phyloP scores from a whole-genome alignment of 2,888 invertebrate genomes.

The Leucophora obtusa region DNA sequence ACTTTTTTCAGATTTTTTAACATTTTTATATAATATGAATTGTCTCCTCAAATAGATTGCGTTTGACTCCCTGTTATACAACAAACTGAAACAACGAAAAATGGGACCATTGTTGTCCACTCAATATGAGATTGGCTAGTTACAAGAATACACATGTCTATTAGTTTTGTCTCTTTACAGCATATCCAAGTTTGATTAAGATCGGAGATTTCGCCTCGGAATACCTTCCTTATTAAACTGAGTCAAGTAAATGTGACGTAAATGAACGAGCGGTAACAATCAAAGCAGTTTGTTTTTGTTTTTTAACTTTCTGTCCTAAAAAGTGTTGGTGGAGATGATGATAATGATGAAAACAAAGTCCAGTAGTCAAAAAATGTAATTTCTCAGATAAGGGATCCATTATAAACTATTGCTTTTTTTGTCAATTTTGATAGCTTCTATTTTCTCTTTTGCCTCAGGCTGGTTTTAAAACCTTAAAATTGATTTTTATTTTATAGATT shows the following conservation, averaged over 20 bases:
- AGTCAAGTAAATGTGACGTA: conserved; percentile 16
- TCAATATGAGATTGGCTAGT: too few relatives aligned
- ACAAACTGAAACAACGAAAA: too few relatives aligned
- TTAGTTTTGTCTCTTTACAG: too few relatives aligned
- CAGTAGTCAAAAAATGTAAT: conserved; percentile 71
- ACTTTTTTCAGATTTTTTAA: too few relatives aligned
- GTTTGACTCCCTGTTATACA: too few relatives aligned
- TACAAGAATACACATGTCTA: too few relatives aligned
- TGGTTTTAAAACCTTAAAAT: conserved; percentile 18
- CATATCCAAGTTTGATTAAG: too few relatives aligned
- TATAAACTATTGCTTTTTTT: conserved; percentile 61
- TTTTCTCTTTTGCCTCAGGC: conserved; percentile 15
- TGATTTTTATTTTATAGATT: conserved; percentile 9
- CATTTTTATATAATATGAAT: too few relatives aligned
- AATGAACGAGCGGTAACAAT: conserved; percentile 33
- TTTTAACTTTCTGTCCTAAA: neutral
- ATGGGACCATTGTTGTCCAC: too few relatives aligned
- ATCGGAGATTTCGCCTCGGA: too few relatives aligned
- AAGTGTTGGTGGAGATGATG: neutral
- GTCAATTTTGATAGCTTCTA: conserved; percentile 48
- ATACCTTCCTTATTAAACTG: neutral
- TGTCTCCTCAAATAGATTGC: too few relatives aligned
- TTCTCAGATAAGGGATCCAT: conserved; percentile 75
- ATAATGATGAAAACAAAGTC: conserved; percentile 65
- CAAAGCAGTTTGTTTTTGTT: conserved; percentile 12